phyloP scores from a whole-genome alignment of 2,888 invertebrate species.

The Sipha maydis region DNA sequence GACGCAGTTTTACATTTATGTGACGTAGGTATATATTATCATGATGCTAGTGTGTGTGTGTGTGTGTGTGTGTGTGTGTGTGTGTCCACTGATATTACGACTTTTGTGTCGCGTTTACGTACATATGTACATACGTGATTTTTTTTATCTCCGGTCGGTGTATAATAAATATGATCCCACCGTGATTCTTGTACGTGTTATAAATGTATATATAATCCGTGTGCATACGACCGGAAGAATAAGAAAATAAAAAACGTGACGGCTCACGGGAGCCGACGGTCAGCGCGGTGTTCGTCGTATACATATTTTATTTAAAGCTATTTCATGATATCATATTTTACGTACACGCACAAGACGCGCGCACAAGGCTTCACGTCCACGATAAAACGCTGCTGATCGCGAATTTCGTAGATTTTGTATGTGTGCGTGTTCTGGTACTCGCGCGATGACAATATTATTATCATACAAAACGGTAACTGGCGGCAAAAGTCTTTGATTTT shows the following conservation, averaged over 20 bases:
- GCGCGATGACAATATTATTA: not conserved
- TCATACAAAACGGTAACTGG: not conserved
- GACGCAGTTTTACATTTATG: conserved; percentile 14
- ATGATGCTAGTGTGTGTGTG: not conserved
- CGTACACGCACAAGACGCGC: not conserved
- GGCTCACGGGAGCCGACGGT: not conserved
- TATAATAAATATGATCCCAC: not conserved
- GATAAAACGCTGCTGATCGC: not conserved
- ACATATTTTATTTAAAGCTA: too few species aligned
- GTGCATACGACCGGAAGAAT: not conserved
- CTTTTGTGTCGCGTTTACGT: not conserved
- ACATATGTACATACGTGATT: not conserved
- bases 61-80: not conserved
- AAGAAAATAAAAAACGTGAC: conserved; percentile 15
- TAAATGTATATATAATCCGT: too few species aligned
- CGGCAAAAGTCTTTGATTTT: not conserved
- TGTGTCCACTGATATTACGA: not conserved
- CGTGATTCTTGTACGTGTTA: not conserved
- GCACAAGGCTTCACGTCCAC: not conserved
- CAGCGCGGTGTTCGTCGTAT: not conserved
- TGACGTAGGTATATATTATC: not conserved
- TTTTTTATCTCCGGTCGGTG: conserved; percentile 1
- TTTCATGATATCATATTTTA: too few species aligned
- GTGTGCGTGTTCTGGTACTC: not conserved
- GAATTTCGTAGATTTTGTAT: not conserved